These are phyloP conservation scores for Forbesichthys agassizii DNA, from an alignment of 2,113 vertebrate genomes.

Conservation along the genomic window DNA sequence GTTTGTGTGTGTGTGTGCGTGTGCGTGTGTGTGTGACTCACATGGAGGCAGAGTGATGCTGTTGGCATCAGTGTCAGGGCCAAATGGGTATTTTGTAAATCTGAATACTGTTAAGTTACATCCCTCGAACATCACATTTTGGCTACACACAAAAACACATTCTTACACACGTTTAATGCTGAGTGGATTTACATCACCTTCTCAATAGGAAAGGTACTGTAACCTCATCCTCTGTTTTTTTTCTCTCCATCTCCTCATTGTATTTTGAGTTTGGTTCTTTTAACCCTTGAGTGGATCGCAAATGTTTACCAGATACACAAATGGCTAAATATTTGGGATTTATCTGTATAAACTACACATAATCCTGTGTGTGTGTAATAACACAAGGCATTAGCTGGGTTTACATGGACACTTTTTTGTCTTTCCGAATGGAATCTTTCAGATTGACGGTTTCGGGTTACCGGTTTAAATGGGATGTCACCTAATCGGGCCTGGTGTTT, in stretches of 20 bases:
- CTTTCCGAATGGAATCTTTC: no score
- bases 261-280: constrained; percentile 23
- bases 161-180: neutral
- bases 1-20: constrained; percentile 14
- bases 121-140: constrained; percentile 48
- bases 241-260: constrained; percentile 14
- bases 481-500: no score
- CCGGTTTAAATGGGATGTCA: no score
- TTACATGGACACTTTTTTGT: no score
- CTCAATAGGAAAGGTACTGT: constrained; percentile 17
- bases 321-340: no score
- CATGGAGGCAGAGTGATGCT: constrained; percentile 35
- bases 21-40: constrained; percentile 23
- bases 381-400: no score
- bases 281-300: neutral
- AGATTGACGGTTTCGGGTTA: no score
- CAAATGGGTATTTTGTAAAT: constrained; percentile 58
- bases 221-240: constrained; percentile 12
- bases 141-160: constrained; percentile 26
- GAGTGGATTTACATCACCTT: constrained; percentile 22
- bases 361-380: no score
- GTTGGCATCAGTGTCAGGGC: constrained; percentile 38
- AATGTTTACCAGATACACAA: no score
- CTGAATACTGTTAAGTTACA: constrained; percentile 56
- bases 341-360: no score